phyloP scores from a whole-genome alignment of 1,140 invertebrate species.

The Phocides pigmalion region DNA sequence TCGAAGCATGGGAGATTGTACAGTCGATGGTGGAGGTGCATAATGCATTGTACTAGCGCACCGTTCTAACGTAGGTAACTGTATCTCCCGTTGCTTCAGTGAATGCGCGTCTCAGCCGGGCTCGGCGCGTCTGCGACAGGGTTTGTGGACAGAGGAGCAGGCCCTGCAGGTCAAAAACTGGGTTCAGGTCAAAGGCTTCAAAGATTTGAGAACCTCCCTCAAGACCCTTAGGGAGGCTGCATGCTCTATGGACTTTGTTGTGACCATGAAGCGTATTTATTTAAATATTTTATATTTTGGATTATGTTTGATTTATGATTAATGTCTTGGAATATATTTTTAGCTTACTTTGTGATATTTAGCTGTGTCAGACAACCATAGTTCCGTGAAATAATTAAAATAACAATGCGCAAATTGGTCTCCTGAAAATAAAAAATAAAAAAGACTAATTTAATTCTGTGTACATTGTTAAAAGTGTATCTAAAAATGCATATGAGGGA shows the following conservation, averaged over 20 bases:
- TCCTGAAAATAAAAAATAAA: too few species aligned
- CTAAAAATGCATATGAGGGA: too few species aligned
- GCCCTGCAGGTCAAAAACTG: constrained; percentile 86
- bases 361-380: too few species aligned
- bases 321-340: too few species aligned
- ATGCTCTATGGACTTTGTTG: constrained; percentile 21
- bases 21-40: constrained; percentile 73
- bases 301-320: too few species aligned
- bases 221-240: constrained; percentile 55
- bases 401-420: too few species aligned
- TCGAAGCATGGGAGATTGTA: constrained; percentile 59
- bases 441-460: too few species aligned
- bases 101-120: constrained; percentile 92
- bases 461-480: too few species aligned
- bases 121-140: constrained; percentile 92
- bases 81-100: constrained; percentile 94
- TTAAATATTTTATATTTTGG: too few species aligned
- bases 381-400: too few species aligned
- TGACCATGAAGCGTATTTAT: too few species aligned
- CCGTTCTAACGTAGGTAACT: constrained; percentile 94
- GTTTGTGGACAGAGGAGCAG: constrained; percentile 94
- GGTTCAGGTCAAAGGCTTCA: constrained; percentile 64
- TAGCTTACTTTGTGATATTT: too few species aligned
- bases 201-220: constrained; percentile 62
- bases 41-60: constrained; percentile 82